Percentiles rank a stretch among this genome's conserved stretches.
phyloP scores from a whole-genome alignment of 2,113 vertebrate species.

The Lophius piscatorius region DNA sequence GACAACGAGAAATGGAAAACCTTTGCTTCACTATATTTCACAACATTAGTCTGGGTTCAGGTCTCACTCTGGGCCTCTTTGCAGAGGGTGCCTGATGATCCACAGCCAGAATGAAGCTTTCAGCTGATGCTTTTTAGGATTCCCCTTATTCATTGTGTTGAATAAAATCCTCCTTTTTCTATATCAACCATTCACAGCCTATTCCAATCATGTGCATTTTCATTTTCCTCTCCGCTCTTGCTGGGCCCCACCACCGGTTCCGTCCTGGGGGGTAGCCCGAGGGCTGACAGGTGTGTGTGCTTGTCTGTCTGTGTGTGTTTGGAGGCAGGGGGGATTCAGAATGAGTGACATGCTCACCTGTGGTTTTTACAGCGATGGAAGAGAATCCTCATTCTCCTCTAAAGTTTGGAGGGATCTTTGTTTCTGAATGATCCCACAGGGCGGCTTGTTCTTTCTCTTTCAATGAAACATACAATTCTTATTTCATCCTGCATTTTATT shows the following conservation, averaged over 20 bases:
- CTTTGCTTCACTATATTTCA: too few species aligned
- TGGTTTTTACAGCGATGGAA: slow-evolving; percentile 27
- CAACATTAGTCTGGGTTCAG: too few species aligned
- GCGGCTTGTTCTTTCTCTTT: slow-evolving; percentile 4
- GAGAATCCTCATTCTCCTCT: too few species aligned
- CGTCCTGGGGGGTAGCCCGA: slow-evolving; percentile 66
- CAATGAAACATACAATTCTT: slow-evolving; percentile 1
- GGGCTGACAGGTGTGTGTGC: slow-evolving; percentile 57
- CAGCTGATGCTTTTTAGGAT: too few species aligned
- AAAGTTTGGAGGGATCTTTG: slow-evolving; percentile 15
- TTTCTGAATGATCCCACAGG: neutral
- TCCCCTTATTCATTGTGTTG: too few species aligned
- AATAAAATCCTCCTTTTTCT: slow-evolving; percentile 27
- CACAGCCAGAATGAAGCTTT: too few species aligned
- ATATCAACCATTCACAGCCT: slow-evolving; percentile 17
- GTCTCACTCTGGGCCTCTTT: too few species aligned
- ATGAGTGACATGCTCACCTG: slow-evolving; percentile 9
- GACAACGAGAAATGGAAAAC: too few species aligned
- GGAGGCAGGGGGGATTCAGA: neutral
- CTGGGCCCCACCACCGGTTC: slow-evolving; percentile 50
- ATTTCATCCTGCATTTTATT: too few species aligned
- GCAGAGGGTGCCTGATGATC: too few species aligned
- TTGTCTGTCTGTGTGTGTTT: slow-evolving; percentile 19
- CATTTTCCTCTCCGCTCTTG: slow-evolving; percentile 32
- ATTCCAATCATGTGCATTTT: slow-evolving; percentile 23